Percentiles rank a stretch among this genome's conserved stretches.
Evolutionary conservation across 2,113 vertebrate genomes (phyloP).

Genomic region (Rutilus rutilus): DNA sequence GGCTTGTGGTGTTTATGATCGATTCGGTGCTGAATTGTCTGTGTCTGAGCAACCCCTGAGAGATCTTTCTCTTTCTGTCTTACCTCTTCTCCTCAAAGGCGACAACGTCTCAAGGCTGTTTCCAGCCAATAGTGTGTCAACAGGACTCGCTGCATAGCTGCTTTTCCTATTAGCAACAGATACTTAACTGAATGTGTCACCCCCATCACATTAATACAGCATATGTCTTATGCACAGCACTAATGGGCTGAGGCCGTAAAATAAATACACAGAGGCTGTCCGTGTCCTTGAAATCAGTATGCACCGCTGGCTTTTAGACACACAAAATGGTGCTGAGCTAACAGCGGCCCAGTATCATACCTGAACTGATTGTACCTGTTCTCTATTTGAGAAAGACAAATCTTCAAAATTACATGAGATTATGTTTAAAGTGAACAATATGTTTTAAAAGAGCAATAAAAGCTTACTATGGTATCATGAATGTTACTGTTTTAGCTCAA

Average conservation of each 20-base stretch:
- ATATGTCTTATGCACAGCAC: neutral
- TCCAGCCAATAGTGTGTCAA: conserved; percentile 43
- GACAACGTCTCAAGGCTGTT: conserved; percentile 30
- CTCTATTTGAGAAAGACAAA: neutral
- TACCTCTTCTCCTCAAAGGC: conserved; percentile 10
- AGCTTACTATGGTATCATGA: neutral
- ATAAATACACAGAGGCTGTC: conserved; percentile 43
- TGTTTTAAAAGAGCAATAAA: neutral
- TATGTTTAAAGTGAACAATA: neutral
- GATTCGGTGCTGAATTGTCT: conserved; percentile 53
- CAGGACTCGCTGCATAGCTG: conserved; percentile 21
- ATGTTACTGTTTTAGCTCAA: neutral
- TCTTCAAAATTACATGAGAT: neutral
- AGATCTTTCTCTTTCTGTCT: conserved; percentile 32
- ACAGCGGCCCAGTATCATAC: conserved; percentile 46
- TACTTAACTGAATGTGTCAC: conserved; percentile 20
- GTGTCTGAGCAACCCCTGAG: conserved; percentile 50
- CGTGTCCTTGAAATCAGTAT: conserved; percentile 49
- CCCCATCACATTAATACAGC: conserved; percentile 36
- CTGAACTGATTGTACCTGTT: too few relatives aligned
- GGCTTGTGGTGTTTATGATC: conserved; percentile 62
- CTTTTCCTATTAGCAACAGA: conserved; percentile 25
- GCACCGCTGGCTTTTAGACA: conserved; percentile 33
- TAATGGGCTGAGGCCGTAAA: conserved; percentile 44
- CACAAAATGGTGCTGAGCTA: conserved; percentile 47